phyloP scores from a whole-genome alignment of 1,140 invertebrate genomes.

The Drosophila quadrilineata region DNA sequence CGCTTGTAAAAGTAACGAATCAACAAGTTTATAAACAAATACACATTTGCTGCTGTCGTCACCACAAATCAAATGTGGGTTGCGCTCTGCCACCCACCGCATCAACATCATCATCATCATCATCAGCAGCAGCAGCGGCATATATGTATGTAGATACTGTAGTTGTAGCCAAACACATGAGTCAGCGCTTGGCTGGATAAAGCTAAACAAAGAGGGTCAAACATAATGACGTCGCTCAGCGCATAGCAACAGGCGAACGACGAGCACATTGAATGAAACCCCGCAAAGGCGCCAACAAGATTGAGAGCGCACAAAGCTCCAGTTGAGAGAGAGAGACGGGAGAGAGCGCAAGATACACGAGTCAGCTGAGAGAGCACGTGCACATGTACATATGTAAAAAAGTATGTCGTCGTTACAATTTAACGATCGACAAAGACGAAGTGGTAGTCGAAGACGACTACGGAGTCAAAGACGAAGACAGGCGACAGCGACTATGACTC shows the following conservation, averaged over 20 bases:
- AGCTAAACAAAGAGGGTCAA: slow-evolving; percentile 59
- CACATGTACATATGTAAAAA: slow-evolving; percentile 14
- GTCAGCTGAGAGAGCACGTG: slow-evolving; percentile 8
- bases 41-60: slow-evolving; percentile 56
- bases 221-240: slow-evolving; percentile 45
- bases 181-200: slow-evolving; percentile 32
- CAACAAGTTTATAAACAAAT: slow-evolving; percentile 56
- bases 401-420: slow-evolving; percentile 51
- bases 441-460: slow-evolving; percentile 27
- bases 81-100: no score
- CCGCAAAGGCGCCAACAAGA: slow-evolving; percentile 1
- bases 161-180: slow-evolving; percentile 30
- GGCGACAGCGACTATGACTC: slow-evolving; percentile 21
- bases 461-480: slow-evolving; percentile 14
- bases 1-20: slow-evolving; percentile 42
- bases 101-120: no score
- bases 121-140: no score
- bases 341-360: slow-evolving; percentile 21
- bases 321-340: slow-evolving; percentile 2
- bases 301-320: no score
- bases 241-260: slow-evolving; percentile 7
- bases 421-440: slow-evolving; percentile 39
- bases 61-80: slow-evolving; percentile 12
- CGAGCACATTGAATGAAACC: slow-evolving; percentile 18
- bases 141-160: no score